Evolutionary conservation across 2,888 invertebrate species (phyloP).

Genomic region (Labia minor): DNA sequence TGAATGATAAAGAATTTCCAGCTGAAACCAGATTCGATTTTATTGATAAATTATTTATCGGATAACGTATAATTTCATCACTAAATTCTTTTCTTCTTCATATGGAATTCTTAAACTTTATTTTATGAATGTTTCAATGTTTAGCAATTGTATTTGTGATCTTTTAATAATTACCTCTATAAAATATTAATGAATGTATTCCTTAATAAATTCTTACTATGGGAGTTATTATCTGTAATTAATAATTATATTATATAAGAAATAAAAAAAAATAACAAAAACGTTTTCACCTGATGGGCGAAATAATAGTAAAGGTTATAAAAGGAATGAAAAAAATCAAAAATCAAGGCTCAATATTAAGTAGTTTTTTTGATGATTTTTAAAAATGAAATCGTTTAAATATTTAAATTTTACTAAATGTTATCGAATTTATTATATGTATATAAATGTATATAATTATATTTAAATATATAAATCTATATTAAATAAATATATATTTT

Average conservation of each 20-base stretch:
- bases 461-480: not conserved
- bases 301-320: not conserved
- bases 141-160: not conserved
- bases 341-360: not conserved
- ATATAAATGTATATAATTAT: conserved; percentile 1
- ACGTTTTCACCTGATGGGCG: too few species aligned
- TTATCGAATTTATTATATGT: not conserved
- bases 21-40: too few species aligned
- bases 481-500: not conserved
- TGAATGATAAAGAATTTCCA: too few species aligned
- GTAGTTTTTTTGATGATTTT: conserved; percentile 1
- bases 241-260: too few species aligned
- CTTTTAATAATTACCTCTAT: not conserved
- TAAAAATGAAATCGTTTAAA: not conserved
- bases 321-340: not conserved
- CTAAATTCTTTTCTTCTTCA: too few species aligned
- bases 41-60: too few species aligned
- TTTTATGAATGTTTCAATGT: too few species aligned
- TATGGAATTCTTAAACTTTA: too few species aligned
- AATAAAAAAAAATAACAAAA: too few species aligned
- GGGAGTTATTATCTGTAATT: too few species aligned
- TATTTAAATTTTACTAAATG: not conserved
- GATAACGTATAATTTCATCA: too few species aligned
- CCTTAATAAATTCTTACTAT: too few species aligned
- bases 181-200: not conserved